phyloP scores from a whole-genome alignment of 2,888 invertebrate genomes.

The Syrista parreyssii region DNA sequence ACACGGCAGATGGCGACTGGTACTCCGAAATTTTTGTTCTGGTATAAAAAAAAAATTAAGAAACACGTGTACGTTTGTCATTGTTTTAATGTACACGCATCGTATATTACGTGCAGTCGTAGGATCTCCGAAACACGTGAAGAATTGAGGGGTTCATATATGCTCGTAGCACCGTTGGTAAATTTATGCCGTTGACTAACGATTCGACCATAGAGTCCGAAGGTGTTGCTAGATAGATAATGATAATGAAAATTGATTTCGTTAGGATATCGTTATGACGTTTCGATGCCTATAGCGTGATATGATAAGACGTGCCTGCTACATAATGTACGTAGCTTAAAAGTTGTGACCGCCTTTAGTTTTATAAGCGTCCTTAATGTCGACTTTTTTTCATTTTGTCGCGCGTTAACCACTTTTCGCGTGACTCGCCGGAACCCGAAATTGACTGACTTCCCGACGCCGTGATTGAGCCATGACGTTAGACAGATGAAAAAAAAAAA shows the following conservation, averaged over 20 bases:
- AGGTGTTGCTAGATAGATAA: conserved; percentile 30
- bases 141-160: neutral
- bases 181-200: neutral
- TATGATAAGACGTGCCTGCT: conserved; percentile 66
- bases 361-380: conserved; percentile 40
- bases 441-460: neutral
- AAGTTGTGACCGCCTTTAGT: conserved; percentile 53
- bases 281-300: conserved; percentile 61
- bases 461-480: conserved; percentile 8
- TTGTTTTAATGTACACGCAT: neutral
- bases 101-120: neutral
- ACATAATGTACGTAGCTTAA: conserved; percentile 55
- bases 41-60: neutral
- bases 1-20: neutral
- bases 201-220: neutral
- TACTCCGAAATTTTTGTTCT: neutral
- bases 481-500: neutral
- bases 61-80: neutral
- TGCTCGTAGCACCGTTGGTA: neutral
- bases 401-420: conserved; percentile 8
- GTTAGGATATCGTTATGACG: conserved; percentile 44
- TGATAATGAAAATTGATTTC: conserved; percentile 18
- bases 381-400: conserved; percentile 11
- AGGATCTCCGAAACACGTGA: neutral
- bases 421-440: neutral